A percentile compares a stretch with the other conserved stretches of the same genome.
These are phyloP conservation scores for Lycia hirtaria DNA, from an alignment of 2,888 invertebrate species.

Conservation along the genomic window DNA sequence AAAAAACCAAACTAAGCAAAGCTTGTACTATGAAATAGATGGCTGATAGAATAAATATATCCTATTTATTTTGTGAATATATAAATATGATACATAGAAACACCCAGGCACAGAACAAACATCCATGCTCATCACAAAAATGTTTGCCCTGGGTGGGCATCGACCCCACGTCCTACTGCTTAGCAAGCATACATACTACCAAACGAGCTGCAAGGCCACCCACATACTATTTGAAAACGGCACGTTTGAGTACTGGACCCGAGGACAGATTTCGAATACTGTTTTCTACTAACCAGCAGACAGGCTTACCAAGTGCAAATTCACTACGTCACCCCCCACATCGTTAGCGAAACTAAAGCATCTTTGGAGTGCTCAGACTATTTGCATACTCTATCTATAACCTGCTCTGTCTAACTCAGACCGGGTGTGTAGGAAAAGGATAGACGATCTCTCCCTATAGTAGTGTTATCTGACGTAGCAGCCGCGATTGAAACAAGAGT, in stretches of 20 bases:
- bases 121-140: no score
- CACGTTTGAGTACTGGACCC: neutral
- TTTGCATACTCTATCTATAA: slow-evolving; percentile 52
- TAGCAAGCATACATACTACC: no score
- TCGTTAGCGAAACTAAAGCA: slow-evolving; percentile 61
- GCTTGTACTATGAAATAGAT: no score
- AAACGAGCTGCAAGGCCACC: no score
- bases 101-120: no score
- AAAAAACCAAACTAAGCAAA: no score
- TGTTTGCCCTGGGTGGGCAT: no score
- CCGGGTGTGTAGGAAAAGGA: slow-evolving; percentile 19
- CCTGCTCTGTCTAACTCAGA: slow-evolving; percentile 30
- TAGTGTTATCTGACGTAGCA: slow-evolving; percentile 24
- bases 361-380: slow-evolving; percentile 54
- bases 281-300: slow-evolving; percentile 27
- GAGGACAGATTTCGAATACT: slow-evolving; percentile 11
- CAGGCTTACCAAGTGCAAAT: slow-evolving; percentile 42
- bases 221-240: no score
- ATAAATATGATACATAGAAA: no score
- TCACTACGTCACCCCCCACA: slow-evolving; percentile 53
- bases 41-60: no score
- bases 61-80: no score
- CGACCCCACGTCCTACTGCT: no score
- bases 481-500: slow-evolving; percentile 13
- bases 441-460: slow-evolving; percentile 13